Percentiles rank a stretch among this genome's conserved stretches.
These are phyloP conservation scores for Alcedo quadribrachys DNA, from an alignment of 2,797 vertebrate species.

Conservation along the genomic window DNA sequence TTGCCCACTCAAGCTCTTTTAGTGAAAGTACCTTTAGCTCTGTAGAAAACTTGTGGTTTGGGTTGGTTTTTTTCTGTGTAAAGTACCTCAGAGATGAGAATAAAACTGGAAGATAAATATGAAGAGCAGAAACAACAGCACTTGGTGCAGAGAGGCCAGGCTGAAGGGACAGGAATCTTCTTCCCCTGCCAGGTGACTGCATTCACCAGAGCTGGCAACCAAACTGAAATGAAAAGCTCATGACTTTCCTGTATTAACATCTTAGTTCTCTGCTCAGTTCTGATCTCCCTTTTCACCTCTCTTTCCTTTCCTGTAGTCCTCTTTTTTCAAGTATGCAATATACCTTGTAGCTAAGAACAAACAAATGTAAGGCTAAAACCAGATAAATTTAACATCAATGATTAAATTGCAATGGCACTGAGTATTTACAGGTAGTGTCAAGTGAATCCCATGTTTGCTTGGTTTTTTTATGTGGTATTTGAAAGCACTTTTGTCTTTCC, in stretches of 20 bases:
- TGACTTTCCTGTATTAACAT: background rate
- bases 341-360: background rate
- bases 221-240: background rate
- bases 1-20: background rate
- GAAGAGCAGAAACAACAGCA: background rate
- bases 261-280: background rate
- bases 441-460: background rate
- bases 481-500: background rate
- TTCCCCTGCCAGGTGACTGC: background rate
- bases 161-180: background rate
- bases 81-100: background rate
- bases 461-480: background rate
- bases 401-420: background rate
- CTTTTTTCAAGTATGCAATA: background rate
- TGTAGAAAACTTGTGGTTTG: no score
- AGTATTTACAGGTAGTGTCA: background rate
- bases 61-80: no score
- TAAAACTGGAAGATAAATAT: background rate
- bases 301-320: background rate
- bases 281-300: background rate
- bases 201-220: background rate
- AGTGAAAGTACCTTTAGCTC: background rate
- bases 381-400: background rate
- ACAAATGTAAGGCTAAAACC: background rate
- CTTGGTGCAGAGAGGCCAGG: background rate